phyloP scores from a whole-genome alignment of 2,113 vertebrate genomes.

The Prunella himalayana region DNA sequence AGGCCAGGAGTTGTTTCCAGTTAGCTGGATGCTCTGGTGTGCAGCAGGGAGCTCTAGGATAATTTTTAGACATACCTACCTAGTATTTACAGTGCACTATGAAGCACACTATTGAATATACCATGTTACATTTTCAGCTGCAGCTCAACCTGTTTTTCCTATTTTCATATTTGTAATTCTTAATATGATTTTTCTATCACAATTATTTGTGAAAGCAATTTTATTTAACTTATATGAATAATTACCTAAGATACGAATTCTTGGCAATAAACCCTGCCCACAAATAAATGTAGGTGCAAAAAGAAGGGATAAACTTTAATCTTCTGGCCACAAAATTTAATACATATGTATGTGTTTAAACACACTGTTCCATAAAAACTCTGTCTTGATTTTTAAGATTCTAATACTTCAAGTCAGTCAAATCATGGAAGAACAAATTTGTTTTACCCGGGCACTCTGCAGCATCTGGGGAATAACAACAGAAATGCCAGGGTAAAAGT shows the following conservation, averaged over 20 bases:
- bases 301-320: neutral
- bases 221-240: neutral
- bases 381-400: neutral
- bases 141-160: neutral
- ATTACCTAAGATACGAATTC: neutral
- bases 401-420: neutral
- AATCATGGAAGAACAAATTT: neutral
- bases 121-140: neutral
- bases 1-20: neutral
- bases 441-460: neutral
- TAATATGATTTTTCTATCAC: neutral
- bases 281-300: conserved; percentile 5
- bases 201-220: neutral
- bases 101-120: neutral
- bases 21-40: neutral
- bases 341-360: neutral
- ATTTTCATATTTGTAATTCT: neutral
- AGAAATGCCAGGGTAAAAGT: neutral
- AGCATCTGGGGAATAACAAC: neutral
- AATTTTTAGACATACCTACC: neutral
- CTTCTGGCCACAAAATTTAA: neutral
- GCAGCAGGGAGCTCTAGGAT: neutral
- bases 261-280: neutral
- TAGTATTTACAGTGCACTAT: neutral
- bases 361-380: neutral